These are phyloP conservation scores for Serripes groenlandicus DNA, from an alignment of 2,888 invertebrate genomes.

Conservation along the genomic window DNA sequence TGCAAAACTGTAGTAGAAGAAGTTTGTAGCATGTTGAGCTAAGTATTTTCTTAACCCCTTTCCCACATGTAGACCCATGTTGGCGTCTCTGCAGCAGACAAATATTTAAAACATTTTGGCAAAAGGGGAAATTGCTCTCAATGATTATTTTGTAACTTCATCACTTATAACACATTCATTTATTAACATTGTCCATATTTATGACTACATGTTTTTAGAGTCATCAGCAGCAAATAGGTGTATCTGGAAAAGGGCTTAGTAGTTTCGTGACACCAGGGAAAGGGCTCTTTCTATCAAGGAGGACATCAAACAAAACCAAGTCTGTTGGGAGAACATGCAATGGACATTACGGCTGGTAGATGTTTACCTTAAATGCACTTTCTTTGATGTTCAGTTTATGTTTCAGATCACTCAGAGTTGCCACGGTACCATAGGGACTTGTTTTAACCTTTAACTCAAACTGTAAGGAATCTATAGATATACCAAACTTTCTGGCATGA, in stretches of 20 bases:
- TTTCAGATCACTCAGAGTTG: constrained; percentile 73
- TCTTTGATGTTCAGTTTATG: constrained; percentile 73
- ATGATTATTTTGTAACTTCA: no score
- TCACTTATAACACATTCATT: no score
- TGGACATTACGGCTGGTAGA: no score
- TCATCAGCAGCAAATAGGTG: no score
- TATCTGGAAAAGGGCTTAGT: no score
- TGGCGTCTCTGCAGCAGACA: neutral
- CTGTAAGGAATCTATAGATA: constrained; percentile 85
- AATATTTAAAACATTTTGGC: neutral
- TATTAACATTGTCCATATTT: no score
- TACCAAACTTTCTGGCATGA: constrained; percentile 84
- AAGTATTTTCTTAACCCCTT: neutral
- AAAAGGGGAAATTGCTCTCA: neutral
- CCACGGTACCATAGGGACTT: constrained; percentile 68
- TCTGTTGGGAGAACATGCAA: no score
- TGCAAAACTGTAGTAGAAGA: no score
- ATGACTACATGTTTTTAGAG: no score
- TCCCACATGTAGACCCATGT: neutral
- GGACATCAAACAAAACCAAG: no score
- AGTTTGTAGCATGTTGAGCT: neutral
- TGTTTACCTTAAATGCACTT: constrained; percentile 80
- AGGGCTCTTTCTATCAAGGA: no score
- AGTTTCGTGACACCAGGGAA: no score
- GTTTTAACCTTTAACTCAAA: constrained; percentile 81